Percentiles rank a stretch among this genome's conserved stretches.
Conservation (phyloP, 2,888 invertebrate genomes). For the Xylota sylvarum region DNA sequence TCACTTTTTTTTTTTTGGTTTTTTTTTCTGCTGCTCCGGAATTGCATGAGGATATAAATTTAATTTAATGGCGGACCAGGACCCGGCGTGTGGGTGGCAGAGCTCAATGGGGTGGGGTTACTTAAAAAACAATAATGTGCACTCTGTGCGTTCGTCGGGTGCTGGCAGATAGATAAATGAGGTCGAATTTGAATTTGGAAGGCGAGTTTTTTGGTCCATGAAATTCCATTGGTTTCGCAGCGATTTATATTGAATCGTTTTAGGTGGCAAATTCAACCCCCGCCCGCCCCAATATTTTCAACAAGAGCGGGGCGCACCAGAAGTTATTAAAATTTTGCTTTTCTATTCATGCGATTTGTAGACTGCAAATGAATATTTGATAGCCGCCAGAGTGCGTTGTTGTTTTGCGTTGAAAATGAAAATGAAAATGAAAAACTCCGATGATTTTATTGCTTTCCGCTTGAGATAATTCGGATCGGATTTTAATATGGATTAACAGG, state of each 20-base stretch:
- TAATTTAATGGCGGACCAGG: constrained; percentile 67
- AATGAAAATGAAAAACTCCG: constrained; percentile 40
- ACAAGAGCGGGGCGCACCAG: constrained; percentile 24
- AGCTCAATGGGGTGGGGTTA: constrained; percentile 49
- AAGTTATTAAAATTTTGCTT: constrained; percentile 70
- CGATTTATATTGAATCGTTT: constrained; percentile 54
- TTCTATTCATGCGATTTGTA: constrained; percentile 70
- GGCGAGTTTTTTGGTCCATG: constrained; percentile 33
- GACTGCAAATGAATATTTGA: constrained; percentile 69
- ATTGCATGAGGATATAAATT: constrained; percentile 75
- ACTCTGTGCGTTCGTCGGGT: constrained; percentile 36
- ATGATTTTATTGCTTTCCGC: constrained; percentile 75
- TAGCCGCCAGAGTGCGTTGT: constrained; percentile 43
- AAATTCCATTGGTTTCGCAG: constrained; percentile 47
- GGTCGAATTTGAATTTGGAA: constrained; percentile 63
- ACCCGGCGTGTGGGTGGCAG: constrained; percentile 51
- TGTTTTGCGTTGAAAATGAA: constrained; percentile 28
- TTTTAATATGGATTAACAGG: constrained; percentile 73
- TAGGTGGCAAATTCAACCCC: constrained; percentile 23
- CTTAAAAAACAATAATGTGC: constrained; percentile 77
- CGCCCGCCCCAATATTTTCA: constrained; percentile 16
- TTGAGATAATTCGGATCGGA: constrained; percentile 67
- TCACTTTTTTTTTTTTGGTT: constrained; percentile 28
- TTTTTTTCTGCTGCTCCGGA: constrained; percentile 48
- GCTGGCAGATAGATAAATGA: constrained; percentile 68